These are phyloP conservation scores for Arctopsyche grandis DNA, from an alignment of 1,140 invertebrate genomes.

Conservation along the genomic window DNA sequence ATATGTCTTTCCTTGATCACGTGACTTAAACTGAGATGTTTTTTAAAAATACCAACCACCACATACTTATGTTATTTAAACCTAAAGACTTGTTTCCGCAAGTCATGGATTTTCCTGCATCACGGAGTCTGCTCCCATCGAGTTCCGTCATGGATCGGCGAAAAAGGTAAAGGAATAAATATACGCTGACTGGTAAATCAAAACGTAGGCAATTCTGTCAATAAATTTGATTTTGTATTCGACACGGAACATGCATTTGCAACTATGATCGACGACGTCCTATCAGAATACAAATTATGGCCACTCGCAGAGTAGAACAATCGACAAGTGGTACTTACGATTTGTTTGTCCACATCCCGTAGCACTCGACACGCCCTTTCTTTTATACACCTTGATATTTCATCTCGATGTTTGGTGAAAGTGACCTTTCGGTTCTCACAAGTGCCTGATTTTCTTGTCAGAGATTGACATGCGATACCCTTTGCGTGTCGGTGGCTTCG, in stretches of 20 bases:
- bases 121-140: too few species aligned
- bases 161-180: too few species aligned
- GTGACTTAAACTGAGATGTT: too few species aligned
- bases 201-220: too few species aligned
- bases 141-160: too few species aligned
- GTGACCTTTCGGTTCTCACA: not conserved
- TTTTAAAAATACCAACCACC: too few species aligned
- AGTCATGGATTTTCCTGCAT: too few species aligned
- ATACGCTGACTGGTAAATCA: too few species aligned
- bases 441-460: not conserved
- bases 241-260: not conserved
- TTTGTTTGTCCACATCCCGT: not conserved
- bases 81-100: too few species aligned
- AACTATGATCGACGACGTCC: not conserved
- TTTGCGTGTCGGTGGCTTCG: not conserved
- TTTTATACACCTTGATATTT: not conserved
- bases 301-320: not conserved
- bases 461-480: conserved; percentile 1
- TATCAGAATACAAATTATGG: not conserved
- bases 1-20: too few species aligned
- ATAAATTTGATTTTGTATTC: not conserved
- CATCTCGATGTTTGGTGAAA: not conserved
- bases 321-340: not conserved
- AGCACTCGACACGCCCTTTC: not conserved
- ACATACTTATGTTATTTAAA: too few species aligned